Base-by-base conservation (phyloP, 2,113 vertebrate genomes). In the Odontophorus gujanensis region DNA sequence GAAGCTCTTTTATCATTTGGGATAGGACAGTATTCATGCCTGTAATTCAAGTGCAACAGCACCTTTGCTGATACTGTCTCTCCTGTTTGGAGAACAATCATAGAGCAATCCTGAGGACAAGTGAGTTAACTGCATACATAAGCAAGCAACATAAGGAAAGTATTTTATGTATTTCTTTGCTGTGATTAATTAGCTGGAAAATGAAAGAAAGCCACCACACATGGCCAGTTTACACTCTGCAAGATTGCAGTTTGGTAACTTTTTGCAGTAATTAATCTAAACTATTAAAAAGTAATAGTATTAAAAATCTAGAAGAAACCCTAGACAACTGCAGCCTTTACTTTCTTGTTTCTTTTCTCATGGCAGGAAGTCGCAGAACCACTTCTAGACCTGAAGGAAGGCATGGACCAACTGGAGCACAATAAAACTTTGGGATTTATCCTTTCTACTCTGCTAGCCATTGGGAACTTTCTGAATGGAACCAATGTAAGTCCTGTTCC, bases 401-500 rank as follows among this genome's bases (percentile, higher is more conserved):
- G 99, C 96, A 99, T 99, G 99, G 99, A 99, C 95, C 99, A 99
- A 96, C 91, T 99, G 95, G 99, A 99, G 96, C 99, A 99, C 91
- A 99, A 99, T 96, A 99, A 98, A 97, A 99, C 99, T 4, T 98
- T 99, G 82, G 98, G 98, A 95, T 98, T 98, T 94, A 99, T 99
- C 95, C 98, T 99, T 96, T 99, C 99, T 91, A 99, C 99, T 24
- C 97, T 99, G 28, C 97, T 99, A 65, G 98, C 99, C 90, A 99
- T 99, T 73, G 99, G 99, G 92, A 99, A 99, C 97, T 99, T 99
- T 97, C 98, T 99, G 91, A 99, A 99, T 32, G 98, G 98, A 97
- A 98, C 99, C 72, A 99, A 98, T 34, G 99, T 99, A 97, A 99
- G 99, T 96, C 87, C 68, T 11, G 42, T 53, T 21, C 36, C 61